Base-by-base conservation (phyloP, 2,888 invertebrate genomes). In the Clanis bilineata region DNA sequence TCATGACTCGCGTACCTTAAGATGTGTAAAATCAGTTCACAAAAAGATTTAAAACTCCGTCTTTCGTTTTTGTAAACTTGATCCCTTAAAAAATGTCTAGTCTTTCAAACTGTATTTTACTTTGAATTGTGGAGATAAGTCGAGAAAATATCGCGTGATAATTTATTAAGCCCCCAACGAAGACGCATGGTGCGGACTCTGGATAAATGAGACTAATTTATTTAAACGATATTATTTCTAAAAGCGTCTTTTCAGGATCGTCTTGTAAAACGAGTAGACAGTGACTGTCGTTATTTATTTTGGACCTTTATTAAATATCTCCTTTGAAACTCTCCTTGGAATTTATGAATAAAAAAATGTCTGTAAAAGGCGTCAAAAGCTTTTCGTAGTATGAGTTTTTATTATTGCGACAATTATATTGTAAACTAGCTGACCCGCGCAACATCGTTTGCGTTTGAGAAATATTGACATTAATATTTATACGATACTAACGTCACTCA, bases 141-240 rank as follows among this genome's bases (percentile, higher is more conserved):
- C 65, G 75, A 79, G 76, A 77, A 78, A 82, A 78, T 80, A 80
- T 80, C 63, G 68, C 62, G 57, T 63, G 64, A 78, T 79, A 77
- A 82, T 84, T 85, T 79, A 80, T 83, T 78, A 76, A 73, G 76
- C 71, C 73, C 72, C 64, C 69, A 71, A 75, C 72, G 69, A 71
- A 74, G 78, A 79, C 78, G 72, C 68, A 67, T 70, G 75, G 65
- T 70, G 64, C 65, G 67, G 71, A 70, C 69, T 73, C 66, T 57
- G 69, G 76, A 86, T 76, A 83, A 85, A 86, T 81, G 72, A 76
- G 71, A 70, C 73, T 79, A 82, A 85, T 87, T 88, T 86, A 84
- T 86, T 83, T 80, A 75, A 82, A 74, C 78, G 76, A 75, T 80
- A 84, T 82, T 82, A 82, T 86, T 84, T 81, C 77, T 72, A 74